Conservation (phyloP, 2,797 vertebrate genomes). For the Podargus strigoides region DNA sequence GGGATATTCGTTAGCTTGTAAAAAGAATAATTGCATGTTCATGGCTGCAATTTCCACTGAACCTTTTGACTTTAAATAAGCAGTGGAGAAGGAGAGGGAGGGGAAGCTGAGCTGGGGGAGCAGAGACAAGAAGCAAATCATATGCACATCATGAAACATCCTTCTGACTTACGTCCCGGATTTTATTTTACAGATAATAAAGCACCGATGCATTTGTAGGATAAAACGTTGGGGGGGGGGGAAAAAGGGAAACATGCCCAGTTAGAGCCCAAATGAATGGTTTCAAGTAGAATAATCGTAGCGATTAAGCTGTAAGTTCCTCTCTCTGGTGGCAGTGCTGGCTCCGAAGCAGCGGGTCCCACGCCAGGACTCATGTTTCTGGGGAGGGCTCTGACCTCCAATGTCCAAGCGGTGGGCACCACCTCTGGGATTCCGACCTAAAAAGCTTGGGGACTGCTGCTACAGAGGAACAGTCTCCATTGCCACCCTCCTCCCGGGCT, state of each 20-base stretch:
- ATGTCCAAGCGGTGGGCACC: background rate
- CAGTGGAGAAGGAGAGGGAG: background rate
- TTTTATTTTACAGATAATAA: background rate
- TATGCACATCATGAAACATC: background rate
- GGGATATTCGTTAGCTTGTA: background rate
- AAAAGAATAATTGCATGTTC: slow-evolving; percentile 3
- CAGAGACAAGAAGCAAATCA: background rate
- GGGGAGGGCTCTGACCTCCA: background rate
- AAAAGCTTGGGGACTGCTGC: background rate
- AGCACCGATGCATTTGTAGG: background rate
- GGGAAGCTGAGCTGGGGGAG: background rate
- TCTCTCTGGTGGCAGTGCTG: background rate
- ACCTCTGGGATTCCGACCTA: background rate
- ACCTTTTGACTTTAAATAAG: background rate
- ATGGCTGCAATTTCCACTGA: background rate
- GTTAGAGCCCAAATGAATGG: background rate
- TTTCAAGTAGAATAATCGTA: background rate
- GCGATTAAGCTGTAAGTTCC: background rate
- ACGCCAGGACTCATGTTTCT: fast-evolving
- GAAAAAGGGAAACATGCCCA: background rate
- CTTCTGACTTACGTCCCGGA: fast-evolving
- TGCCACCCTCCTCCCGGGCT: background rate
- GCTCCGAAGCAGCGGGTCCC: fast-evolving
- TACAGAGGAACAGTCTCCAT: background rate
- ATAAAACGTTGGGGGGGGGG: background rate